These are phyloP conservation scores for Crotalus helleri DNA, from an alignment of 2,113 vertebrate species.

Conservation along the genomic window DNA sequence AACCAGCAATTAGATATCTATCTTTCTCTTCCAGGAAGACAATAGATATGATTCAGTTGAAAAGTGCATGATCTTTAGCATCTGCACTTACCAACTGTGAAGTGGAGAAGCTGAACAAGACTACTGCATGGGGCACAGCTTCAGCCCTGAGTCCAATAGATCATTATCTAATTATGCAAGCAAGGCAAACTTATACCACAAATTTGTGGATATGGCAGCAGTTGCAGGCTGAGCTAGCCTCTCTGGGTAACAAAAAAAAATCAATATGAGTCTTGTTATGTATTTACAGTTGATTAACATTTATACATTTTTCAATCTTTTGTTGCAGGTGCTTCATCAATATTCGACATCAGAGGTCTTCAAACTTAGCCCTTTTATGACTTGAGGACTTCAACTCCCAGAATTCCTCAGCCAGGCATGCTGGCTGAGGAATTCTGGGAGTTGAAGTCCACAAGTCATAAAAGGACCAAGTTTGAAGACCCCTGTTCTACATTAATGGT, in stretches of 20 bases:
- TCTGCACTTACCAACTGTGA: neutral
- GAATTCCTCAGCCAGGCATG: too few relatives aligned
- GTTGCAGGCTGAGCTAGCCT: neutral
- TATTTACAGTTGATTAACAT: neutral
- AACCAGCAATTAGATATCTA: neutral
- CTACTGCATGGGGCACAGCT: neutral
- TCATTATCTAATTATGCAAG: neutral
- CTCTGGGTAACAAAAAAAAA: neutral
- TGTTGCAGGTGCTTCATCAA: neutral
- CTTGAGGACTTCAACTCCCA: too few relatives aligned
- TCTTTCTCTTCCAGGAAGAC: neutral
- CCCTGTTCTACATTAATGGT: too few relatives aligned
- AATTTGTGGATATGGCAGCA: neutral
- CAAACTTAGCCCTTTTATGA: too few relatives aligned
- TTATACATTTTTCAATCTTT: neutral
- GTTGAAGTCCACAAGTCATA: too few relatives aligned
- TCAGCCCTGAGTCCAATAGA: neutral
- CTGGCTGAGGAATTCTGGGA: too few relatives aligned
- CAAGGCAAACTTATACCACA: neutral
- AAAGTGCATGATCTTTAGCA: neutral
- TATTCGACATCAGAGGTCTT: too few relatives aligned
- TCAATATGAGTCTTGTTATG: neutral
- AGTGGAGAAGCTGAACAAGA: neutral
- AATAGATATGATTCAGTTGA: neutral
- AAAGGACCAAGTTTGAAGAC: too few relatives aligned